phyloP scores from a whole-genome alignment of 2,888 invertebrate genomes.

The Drosophila kokeensis region DNA sequence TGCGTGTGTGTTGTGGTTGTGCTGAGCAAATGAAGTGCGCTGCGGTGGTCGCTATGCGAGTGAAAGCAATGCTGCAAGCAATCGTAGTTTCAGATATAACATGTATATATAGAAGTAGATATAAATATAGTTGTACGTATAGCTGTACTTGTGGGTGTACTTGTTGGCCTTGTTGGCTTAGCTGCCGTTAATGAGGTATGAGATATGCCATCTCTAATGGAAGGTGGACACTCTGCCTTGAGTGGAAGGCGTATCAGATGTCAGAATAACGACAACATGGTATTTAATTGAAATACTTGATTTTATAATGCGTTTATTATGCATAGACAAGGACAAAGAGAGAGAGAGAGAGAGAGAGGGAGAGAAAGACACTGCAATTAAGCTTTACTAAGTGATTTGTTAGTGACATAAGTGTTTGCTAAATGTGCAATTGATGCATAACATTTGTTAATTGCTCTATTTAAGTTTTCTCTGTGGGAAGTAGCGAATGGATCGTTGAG shows the following conservation, averaged over 20 bases:
- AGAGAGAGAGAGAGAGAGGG: neutral
- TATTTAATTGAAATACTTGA: conserved; percentile 32
- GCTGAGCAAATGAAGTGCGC: conserved; percentile 61
- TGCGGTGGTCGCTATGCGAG: conserved; percentile 36
- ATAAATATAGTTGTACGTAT: neutral
- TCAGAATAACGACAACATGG: conserved; percentile 30
- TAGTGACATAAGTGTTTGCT: neutral
- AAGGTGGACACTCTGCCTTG: neutral
- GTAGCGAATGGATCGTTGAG: neutral
- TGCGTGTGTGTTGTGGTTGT: conserved; percentile 18
- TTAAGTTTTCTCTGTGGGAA: neutral
- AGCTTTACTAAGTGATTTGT: neutral
- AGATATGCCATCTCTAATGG: conserved; percentile 37
- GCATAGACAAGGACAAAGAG: neutral
- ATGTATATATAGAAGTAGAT: neutral
- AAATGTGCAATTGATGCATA: neutral
- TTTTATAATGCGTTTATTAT: conserved; percentile 6
- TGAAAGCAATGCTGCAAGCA: conserved; percentile 46
- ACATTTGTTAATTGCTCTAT: neutral
- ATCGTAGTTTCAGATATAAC: conserved; percentile 26
- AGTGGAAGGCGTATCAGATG: conserved; percentile 29
- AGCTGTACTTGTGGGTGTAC: neutral
- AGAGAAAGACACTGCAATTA: neutral
- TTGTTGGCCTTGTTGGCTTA: conserved; percentile 7
- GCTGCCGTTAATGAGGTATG: conserved; percentile 32